Evolutionary conservation across 30 jellyfish, hydroid and myxozoan genomes (phyloP).

Genomic region (Aurelia coerulea): DNA sequence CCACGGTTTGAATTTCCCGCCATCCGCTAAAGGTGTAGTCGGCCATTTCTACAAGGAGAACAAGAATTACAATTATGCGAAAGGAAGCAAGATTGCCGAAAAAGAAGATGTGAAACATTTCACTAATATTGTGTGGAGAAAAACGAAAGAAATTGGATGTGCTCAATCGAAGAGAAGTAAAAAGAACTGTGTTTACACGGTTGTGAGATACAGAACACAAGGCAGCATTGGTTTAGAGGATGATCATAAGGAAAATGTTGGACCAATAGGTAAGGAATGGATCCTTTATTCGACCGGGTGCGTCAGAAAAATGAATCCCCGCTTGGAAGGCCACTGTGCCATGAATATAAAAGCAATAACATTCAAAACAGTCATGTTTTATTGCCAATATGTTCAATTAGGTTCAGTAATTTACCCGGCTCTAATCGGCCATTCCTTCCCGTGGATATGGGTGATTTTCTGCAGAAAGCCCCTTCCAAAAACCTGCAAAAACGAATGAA

Average conservation of each 20-base stretch:
- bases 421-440: too few relatives aligned
- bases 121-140: constrained; percentile 87
- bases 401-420: too few relatives aligned
- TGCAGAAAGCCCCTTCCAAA: too few relatives aligned
- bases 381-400: too few relatives aligned
- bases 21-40: constrained; percentile 92
- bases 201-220: constrained; percentile 62
- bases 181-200: constrained; percentile 78
- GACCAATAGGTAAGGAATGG: constrained; percentile 53
- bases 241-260: constrained; percentile 66
- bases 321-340: too few relatives aligned
- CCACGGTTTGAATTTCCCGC: constrained; percentile 87
- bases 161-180: constrained; percentile 78
- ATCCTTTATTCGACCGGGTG: neutral
- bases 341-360: too few relatives aligned
- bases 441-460: too few relatives aligned
- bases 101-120: constrained; percentile 67
- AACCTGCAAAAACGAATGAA: too few relatives aligned
- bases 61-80: constrained; percentile 69
- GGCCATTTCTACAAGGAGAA: constrained; percentile 79
- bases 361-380: too few relatives aligned
- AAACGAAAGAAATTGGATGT: constrained; percentile 87
- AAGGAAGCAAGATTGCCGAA: constrained; percentile 49
- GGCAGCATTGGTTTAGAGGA: constrained; percentile 84
- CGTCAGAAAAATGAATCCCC: too few relatives aligned